Evolutionary conservation across 2,797 vertebrate genomes (phyloP).

Genomic region (Cyprinella venusta): DNA sequence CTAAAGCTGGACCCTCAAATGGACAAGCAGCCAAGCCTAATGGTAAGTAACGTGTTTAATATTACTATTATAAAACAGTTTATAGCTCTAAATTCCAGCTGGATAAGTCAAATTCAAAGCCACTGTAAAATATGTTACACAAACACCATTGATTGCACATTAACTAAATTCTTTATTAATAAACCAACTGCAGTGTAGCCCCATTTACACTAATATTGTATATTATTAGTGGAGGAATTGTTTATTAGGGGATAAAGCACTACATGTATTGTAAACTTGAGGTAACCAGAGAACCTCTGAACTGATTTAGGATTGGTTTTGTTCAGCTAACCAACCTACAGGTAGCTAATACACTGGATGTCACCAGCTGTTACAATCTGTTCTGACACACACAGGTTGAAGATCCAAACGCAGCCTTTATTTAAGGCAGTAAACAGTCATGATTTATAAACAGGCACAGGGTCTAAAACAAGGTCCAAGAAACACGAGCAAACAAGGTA

Average conservation of each 20-base stretch:
- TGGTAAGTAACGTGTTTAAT: background rate
- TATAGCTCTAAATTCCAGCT: too few species aligned
- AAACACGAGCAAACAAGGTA: too few species aligned
- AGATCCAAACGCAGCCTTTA: too few species aligned
- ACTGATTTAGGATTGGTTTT: background rate
- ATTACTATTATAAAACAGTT: background rate
- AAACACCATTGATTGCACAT: background rate
- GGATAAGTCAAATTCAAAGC: background rate
- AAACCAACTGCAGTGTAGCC: background rate
- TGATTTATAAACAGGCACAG: too few species aligned
- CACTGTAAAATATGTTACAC: background rate
- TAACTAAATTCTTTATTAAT: background rate
- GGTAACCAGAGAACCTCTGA: background rate
- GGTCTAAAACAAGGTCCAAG: too few species aligned
- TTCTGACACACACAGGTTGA: too few species aligned
- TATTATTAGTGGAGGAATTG: background rate
- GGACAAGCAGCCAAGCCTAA: background rate
- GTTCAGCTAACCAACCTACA: constrained; percentile 42
- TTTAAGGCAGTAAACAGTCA: too few species aligned
- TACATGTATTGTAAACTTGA: background rate
- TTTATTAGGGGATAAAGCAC: background rate
- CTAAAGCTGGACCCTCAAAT: constrained; percentile 34
- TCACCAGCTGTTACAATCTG: too few species aligned
- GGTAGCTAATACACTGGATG: constrained; percentile 39
- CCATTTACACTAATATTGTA: background rate